These are phyloP conservation scores for Rugalucina vietnamica DNA, from an alignment of 2,888 invertebrate species.

Conservation along the genomic window DNA sequence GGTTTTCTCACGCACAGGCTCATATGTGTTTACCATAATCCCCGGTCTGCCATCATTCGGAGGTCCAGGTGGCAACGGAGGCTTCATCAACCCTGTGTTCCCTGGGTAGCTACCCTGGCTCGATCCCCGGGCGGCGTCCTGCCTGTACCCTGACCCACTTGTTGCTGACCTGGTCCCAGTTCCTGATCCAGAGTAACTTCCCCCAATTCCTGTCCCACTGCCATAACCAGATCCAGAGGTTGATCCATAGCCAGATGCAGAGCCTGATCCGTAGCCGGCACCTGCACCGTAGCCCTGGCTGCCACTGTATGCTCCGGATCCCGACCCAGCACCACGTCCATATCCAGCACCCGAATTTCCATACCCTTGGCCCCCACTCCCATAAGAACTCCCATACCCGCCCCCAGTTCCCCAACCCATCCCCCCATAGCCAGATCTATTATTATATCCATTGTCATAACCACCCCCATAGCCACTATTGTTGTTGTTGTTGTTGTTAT, in stretches of 20 bases:
- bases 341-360: background rate
- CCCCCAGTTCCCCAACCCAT: background rate
- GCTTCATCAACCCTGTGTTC: conserved; percentile 24
- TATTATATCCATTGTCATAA: conserved; percentile 26
- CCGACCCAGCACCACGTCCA: conserved; percentile 13
- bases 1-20: background rate
- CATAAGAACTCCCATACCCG: background rate
- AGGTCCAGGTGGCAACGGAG: conserved; percentile 38
- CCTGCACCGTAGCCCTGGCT: conserved; percentile 4
- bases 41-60: background rate
- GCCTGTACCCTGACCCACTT: background rate
- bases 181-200: background rate
- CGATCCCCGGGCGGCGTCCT: background rate
- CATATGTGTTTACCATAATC: background rate
- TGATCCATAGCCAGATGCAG: background rate
- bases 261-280: conserved; percentile 20
- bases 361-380: background rate
- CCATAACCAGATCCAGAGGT: background rate
- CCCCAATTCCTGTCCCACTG: background rate
- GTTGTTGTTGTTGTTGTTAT: conserved; percentile 6
- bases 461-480: conserved; percentile 33
- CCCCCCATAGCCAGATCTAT: conserved; percentile 7
- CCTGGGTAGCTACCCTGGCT: background rate
- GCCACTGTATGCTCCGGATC: conserved; percentile 18
- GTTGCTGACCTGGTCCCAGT: background rate